Conservation (phyloP, 2,797 vertebrate species). For the Melanotaenia parkinsoni region DNA sequence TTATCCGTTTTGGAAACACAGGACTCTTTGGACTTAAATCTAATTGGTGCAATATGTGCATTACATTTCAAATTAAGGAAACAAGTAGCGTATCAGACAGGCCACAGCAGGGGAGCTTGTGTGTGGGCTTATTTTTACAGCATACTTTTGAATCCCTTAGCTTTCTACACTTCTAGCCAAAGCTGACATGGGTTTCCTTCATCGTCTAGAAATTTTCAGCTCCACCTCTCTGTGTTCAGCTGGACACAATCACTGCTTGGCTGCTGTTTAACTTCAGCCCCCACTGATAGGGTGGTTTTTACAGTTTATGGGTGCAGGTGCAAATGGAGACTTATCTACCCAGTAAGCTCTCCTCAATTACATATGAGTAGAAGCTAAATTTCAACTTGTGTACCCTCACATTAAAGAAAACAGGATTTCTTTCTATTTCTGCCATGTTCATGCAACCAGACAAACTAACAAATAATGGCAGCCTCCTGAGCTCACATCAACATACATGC, state of each 20-base stretch:
- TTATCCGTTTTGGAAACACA: constrained; percentile 29
- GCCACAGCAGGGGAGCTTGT: constrained; percentile 16
- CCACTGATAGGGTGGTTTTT: constrained; percentile 17
- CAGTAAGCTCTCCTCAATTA: not conserved
- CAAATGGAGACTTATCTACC: constrained; percentile 3
- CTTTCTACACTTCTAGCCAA: constrained; percentile 32
- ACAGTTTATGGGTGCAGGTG: constrained; percentile 38
- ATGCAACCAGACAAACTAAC: not conserved
- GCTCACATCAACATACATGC: not conserved
- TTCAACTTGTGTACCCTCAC: not conserved
- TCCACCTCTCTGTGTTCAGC: constrained; percentile 38
- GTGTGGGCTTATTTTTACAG: constrained; percentile 46
- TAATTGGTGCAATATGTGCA: constrained; percentile 22
- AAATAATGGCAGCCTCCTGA: not conserved
- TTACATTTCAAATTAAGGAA: constrained; percentile 19
- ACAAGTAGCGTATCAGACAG: constrained; percentile 7
- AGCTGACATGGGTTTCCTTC: constrained; percentile 44
- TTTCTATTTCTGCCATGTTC: not conserved
- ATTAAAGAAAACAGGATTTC: not conserved
- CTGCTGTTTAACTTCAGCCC: constrained; percentile 14
- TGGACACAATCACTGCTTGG: constrained; percentile 40
- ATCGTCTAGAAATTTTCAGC: constrained; percentile 31
- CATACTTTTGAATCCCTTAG: constrained; percentile 27
- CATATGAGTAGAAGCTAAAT: not conserved
- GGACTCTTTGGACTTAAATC: constrained; percentile 23